These are phyloP conservation scores for Oryctolagus cuniculus DNA, from an alignment of 2,113 vertebrate species.

Conservation along the genomic window mOryCun1.1 NC_091433.1:36880501-36881000, in stretches of 20 bases:
- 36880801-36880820: not conserved
- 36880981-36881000: not conserved
- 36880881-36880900: not conserved
- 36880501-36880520: not conserved
- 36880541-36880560: not conserved
- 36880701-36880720: not conserved
- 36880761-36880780: not conserved
- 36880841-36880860: not conserved
- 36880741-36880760: not conserved
- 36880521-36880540: not conserved
- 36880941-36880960: not conserved
- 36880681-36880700: not conserved
- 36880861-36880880: not conserved
- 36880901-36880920: not conserved
- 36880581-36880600: constrained; percentile 34
- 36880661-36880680: not conserved
- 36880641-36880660: not conserved
- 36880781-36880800: not conserved
- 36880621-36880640: not conserved
- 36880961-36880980: not conserved
- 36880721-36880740: not conserved
- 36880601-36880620: not conserved
- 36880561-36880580: not conserved
- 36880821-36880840: not conserved
- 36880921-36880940: not conserved